Conservation (phyloP, 2,113 vertebrate species). For the Haemorhous mexicanus region DNA sequence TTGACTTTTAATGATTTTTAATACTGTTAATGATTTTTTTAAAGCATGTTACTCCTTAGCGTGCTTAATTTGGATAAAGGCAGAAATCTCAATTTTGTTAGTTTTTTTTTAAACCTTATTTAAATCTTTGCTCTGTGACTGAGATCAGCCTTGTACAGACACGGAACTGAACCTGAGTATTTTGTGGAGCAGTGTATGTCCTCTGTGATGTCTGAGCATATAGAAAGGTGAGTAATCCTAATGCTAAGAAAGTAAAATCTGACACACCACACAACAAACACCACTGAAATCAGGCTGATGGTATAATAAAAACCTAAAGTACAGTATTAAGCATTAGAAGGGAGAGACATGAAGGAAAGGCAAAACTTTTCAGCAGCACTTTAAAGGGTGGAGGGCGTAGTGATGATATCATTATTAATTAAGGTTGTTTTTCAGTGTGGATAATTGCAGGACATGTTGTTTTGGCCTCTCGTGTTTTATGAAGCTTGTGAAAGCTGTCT, state of each 20-base stretch:
- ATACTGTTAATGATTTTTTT: not conserved
- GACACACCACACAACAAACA: not conserved
- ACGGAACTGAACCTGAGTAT: not conserved
- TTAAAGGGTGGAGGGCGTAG: not conserved
- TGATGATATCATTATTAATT: not conserved
- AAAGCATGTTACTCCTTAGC: not conserved
- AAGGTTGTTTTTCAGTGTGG: not conserved
- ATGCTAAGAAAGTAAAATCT: not conserved
- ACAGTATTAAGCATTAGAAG: not conserved
- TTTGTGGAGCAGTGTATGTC: not conserved
- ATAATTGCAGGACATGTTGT: not conserved
- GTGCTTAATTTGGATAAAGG: not conserved
- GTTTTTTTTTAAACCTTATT: not conserved
- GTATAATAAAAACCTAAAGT: not conserved
- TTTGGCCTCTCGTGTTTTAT: not conserved
- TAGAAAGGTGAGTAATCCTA: not conserved
- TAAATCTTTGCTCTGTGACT: not conserved
- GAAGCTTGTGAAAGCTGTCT: not conserved
- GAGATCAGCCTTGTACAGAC: not conserved
- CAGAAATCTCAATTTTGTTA: not conserved
- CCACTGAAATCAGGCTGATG: not conserved
- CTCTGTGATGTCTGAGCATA: not conserved
- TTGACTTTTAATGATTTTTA: not conserved
- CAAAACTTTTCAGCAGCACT: not conserved
- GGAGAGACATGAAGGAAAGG: not conserved